Percentiles rank a stretch among this genome's conserved stretches.
phyloP scores from a whole-genome alignment of 2,888 invertebrate species.

The Sinotaia quadrata region DNA sequence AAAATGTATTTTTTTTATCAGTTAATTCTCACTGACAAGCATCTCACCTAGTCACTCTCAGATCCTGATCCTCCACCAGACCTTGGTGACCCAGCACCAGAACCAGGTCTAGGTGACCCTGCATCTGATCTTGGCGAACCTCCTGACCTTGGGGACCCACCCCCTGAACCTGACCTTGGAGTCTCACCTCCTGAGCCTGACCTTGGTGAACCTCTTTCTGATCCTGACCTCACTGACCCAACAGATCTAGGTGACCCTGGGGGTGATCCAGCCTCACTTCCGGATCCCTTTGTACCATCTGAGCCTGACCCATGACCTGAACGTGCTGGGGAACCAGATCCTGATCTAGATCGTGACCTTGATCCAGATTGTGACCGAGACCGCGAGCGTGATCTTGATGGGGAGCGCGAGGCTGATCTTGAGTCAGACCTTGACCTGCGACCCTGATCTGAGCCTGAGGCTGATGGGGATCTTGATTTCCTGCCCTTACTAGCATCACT shows the following conservation, averaged over 20 bases:
- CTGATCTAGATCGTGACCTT: constrained; percentile 37
- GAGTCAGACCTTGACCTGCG: constrained; percentile 29
- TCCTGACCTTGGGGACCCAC: constrained; percentile 26
- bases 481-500: constrained; percentile 41
- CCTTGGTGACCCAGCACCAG: constrained; percentile 20
- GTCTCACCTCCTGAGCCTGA: constrained; percentile 39
- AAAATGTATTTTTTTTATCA: no score
- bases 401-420: constrained; percentile 70
- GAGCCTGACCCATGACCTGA: constrained; percentile 38
- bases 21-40: no score
- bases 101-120: constrained; percentile 21
- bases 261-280: constrained; percentile 32
- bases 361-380: constrained; percentile 42
- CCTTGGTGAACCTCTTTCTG: constrained; percentile 12
- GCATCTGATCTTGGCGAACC: constrained; percentile 21
- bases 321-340: constrained; percentile 37
- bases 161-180: constrained; percentile 34
- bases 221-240: constrained; percentile 11
- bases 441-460: constrained; percentile 53
- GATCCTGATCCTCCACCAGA: constrained; percentile 30
- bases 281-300: constrained; percentile 34
- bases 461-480: constrained; percentile 27
- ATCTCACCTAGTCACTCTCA: no score
- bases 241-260: constrained; percentile 16
- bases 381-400: constrained; percentile 56